Evolutionary conservation across 2,888 invertebrate genomes (phyloP), one percentile per base, ranked within the genome.

Genomic region (Andrena camellia): DNA sequence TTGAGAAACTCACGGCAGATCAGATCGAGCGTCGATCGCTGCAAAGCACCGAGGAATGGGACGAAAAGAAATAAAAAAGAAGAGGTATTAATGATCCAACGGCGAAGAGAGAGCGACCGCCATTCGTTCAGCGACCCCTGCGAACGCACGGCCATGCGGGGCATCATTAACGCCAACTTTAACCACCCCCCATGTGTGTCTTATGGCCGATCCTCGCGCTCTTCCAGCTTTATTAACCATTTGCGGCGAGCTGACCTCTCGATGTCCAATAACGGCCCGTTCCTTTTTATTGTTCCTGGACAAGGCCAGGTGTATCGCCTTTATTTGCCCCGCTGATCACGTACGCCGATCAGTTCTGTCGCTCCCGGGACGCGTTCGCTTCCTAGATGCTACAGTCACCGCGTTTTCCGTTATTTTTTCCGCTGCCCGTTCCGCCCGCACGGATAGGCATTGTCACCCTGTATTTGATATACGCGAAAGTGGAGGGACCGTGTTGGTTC

Each of bases 131-230:
- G 84, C 86, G 86, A 78, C 88, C 66, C 54, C 75, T 48, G 77
- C 78, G 85, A 89, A 89, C 83, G 83, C 79, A 79, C 78, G 80
- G 83, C 83, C 87, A 91, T 90, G 91, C 90, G 91, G 91, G 92
- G 93, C 90, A 90, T 91, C 92, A 93, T 93, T 93, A 93, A 93
- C 92, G 92, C 91, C 89, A 86, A 87, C 92, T 90, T 92, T 91
- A 91, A 90, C 90, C 90, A 83, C 85, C 89, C 89, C 88, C 84
- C 88, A 81, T 84, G 86, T 90, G 87, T 89, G 84, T 90, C 92
- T 91, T 91, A 91, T 88, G 90, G 86, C 83, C 80, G 78, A 84
- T 87, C 78, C 83, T 84, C 83, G 79, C 85, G 81, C 88, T 90
- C 86, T 83, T 85, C 81, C 73, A 82, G 83, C 86, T 89, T 90